Base-by-base conservation (phyloP, 2,888 invertebrate genomes). In the Archips xylosteana region DNA sequence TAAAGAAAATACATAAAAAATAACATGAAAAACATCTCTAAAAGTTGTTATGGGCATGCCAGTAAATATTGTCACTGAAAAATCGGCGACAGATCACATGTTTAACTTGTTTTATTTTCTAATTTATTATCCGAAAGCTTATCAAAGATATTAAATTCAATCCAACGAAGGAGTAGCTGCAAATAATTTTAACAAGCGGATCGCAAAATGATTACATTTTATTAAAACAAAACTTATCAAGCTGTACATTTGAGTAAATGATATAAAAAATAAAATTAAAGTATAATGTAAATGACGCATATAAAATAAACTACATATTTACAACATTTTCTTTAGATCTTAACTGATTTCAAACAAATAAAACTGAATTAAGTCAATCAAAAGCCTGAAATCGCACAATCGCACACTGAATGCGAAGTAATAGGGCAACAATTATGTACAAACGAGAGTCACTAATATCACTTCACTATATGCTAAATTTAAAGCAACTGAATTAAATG, bases 221-320 rank as follows among this genome's bases (percentile, higher is more conserved):
- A 82, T 80, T 76, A 75, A 81, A 80, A 81, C 80, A 81, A 79
- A 80, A 81, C 77, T 80, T 81, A 79, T 78, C 87, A 89, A 90
- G 86, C 86, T 88, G 86, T 89, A 91, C 87, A 90, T 85, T 83
- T 82, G 81, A 87, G 88, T 90, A 92, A 92, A 92, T 85, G 83
- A 89, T 88, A 90, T 87, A 89, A 87, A 89, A 90, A 54, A 54
- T 23, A 23, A 54, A 54, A 89, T 87, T 87, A 88, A 86, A 84
- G 82, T 84, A 85, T 87, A 83, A 83, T 87, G 85, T 89, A 90
- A 88, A 88, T 87, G 88, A 90, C 87, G 78, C 84, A 83, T 87
- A 91, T 89, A 92, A 91, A 91, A 89, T 85, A 85, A 86, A 89
- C 78, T 91, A 70, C 73, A 64, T 74, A 92, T 92, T 87, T 92